These are phyloP conservation scores for Sylvia atricapilla DNA, from an alignment of 2,113 vertebrate genomes.

Conservation along the genomic window DNA sequence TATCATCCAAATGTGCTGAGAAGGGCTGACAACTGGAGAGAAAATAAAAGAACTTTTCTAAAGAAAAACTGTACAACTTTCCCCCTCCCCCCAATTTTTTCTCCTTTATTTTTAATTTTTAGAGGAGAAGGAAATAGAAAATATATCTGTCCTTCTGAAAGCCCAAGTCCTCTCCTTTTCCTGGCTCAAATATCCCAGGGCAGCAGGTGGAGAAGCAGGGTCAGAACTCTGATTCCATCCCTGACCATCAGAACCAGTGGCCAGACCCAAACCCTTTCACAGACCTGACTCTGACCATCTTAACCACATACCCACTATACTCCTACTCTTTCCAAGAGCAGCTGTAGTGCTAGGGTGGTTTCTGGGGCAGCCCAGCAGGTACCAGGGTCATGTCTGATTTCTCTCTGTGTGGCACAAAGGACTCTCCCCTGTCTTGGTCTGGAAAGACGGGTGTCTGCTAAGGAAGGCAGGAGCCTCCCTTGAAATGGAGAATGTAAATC, in stretches of 20 bases:
- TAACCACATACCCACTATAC: too few relatives aligned
- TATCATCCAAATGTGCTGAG: conserved; percentile 1
- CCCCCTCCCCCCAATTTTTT: neutral
- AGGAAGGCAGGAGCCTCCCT: neutral
- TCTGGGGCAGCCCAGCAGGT: neutral
- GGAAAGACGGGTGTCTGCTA: neutral
- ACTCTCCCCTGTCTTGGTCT: neutral
- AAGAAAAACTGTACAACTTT: neutral
- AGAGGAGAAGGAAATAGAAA: neutral
- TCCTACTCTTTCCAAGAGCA: neutral
- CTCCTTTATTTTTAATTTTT: neutral
- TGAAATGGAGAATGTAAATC: neutral
- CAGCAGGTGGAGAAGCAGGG: neutral
- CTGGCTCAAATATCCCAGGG: neutral
- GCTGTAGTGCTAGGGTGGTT: neutral
- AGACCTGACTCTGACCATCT: neutral
- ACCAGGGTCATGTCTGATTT: neutral
- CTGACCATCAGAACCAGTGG: neutral
- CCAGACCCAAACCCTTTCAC: neutral
- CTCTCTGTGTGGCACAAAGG: neutral
- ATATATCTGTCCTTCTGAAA: neutral
- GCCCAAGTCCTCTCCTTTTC: neutral
- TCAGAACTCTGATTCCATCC: neutral
- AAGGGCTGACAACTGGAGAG: neutral
- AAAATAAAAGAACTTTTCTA: neutral